A percentile compares a stretch with the other conserved stretches of the same genome.
These are phyloP conservation scores for Spheniscus humboldti DNA, from an alignment of 2,797 vertebrate genomes.

Conservation along the genomic window DNA sequence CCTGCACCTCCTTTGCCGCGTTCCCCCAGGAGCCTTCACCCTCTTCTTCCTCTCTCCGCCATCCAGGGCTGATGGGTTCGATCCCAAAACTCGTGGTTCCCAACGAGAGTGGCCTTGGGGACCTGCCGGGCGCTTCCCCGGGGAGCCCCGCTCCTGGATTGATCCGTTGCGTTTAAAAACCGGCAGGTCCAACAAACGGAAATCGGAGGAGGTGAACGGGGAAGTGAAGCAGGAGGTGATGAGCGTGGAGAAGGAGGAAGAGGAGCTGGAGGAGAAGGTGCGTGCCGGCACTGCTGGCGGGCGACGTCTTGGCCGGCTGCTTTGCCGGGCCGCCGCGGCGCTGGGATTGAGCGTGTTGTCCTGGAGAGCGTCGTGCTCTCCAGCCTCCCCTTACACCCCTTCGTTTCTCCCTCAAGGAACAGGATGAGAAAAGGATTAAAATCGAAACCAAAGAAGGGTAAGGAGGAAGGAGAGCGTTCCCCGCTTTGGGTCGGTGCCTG, in stretches of 20 bases:
- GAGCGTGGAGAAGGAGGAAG: slow-evolving; percentile 66
- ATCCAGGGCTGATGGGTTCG: fast-evolving
- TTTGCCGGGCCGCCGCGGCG: fast-evolving
- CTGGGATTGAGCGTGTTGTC: background rate
- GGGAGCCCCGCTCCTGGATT: background rate
- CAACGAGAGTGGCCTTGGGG: background rate
- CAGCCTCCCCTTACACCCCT: background rate
- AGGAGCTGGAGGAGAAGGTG: slow-evolving; percentile 72
- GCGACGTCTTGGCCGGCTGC: fast-evolving
- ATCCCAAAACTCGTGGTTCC: background rate
- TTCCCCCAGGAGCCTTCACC: background rate
- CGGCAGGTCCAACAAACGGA: slow-evolving; percentile 79
- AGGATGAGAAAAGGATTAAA: slow-evolving; percentile 89
- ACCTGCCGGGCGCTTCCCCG: background rate
- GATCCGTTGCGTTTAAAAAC: fast-evolving
- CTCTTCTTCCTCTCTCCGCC: background rate
- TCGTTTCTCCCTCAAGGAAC: slow-evolving; percentile 56
- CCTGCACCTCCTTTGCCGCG: fast-evolving
- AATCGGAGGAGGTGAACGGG: slow-evolving; percentile 83
- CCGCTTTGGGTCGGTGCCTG: background rate
- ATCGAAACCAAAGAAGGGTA: slow-evolving; percentile 81
- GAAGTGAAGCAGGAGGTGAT: slow-evolving; percentile 66
- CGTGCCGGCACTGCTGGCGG: fast-evolving
- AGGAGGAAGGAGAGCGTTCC: background rate
- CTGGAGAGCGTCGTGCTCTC: background rate